These are phyloP conservation scores for Diarsia dahlii DNA, from an alignment of 2,888 invertebrate genomes.

Conservation along the genomic window DNA sequence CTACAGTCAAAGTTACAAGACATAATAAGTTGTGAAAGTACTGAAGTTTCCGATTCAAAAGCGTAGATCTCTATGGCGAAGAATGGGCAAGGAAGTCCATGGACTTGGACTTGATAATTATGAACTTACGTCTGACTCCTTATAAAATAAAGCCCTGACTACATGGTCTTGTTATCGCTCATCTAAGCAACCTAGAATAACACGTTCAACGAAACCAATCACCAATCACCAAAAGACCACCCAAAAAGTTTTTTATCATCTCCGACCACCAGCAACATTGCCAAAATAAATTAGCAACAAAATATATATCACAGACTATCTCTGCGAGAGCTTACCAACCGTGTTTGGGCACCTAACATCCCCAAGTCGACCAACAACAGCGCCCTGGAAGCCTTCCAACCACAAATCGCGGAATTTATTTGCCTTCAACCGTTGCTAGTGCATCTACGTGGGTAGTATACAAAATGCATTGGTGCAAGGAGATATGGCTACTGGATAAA, in stretches of 20 bases:
- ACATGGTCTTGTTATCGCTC: background rate
- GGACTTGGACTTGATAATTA: no score
- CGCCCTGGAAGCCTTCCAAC: slow-evolving; percentile 87
- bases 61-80: no score
- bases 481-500: slow-evolving; percentile 64
- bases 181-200: background rate
- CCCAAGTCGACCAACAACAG: slow-evolving; percentile 79
- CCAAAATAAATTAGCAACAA: slow-evolving; percentile 63
- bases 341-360: slow-evolving; percentile 71
- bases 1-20: no score
- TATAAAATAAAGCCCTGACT: background rate
- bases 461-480: slow-evolving; percentile 75
- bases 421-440: slow-evolving; percentile 85
- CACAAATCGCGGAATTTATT: slow-evolving; percentile 89
- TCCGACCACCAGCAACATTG: slow-evolving; percentile 20
- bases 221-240: background rate
- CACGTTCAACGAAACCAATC: background rate
- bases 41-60: no score
- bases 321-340: slow-evolving; percentile 61
- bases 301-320: slow-evolving; percentile 64
- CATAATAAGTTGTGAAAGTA: no score
- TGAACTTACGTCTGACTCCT: background rate
- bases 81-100: no score
- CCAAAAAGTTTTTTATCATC: slow-evolving; percentile 30
- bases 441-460: slow-evolving; percentile 86